phyloP scores from a whole-genome alignment of 1,140 invertebrate genomes.

The Aporrectodea caliginosa region DNA sequence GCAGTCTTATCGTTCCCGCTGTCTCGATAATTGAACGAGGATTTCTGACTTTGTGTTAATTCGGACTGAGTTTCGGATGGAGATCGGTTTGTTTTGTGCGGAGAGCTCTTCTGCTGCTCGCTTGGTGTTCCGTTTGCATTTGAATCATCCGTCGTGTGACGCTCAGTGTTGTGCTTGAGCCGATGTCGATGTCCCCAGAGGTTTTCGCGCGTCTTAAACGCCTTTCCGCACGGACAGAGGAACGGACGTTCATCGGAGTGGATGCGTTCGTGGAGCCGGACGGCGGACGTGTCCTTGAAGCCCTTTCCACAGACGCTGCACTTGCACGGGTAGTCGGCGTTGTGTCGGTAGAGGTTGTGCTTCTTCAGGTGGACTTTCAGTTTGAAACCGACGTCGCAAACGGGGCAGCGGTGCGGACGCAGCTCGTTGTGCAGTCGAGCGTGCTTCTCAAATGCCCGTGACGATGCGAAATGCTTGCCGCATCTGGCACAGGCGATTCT shows the following conservation, averaged over 20 bases:
- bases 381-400: conserved; percentile 30
- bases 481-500: conserved; percentile 17
- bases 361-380: conserved; percentile 34
- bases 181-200: conserved; percentile 30
- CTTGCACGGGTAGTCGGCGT: conserved; percentile 28
- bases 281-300: conserved; percentile 34
- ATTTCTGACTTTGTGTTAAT: too few relatives aligned
- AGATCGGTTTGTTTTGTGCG: too few relatives aligned
- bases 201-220: conserved; percentile 32
- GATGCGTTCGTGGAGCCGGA: conserved; percentile 29
- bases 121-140: too few relatives aligned
- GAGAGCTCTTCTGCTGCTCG: too few relatives aligned
- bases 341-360: conserved; percentile 31
- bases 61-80: too few relatives aligned
- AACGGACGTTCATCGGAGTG: conserved; percentile 32
- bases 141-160: too few relatives aligned
- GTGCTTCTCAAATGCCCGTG: conserved; percentile 24
- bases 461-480: conserved; percentile 27
- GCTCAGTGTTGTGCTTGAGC: too few relatives aligned
- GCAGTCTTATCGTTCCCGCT: too few relatives aligned
- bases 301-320: conserved; percentile 32
- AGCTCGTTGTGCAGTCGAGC: conserved; percentile 15
- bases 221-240: conserved; percentile 29
- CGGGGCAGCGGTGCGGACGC: conserved; percentile 22
- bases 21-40: too few relatives aligned